Base-by-base conservation (phyloP, 2,888 invertebrate genomes). In the Panopea generosa region DNA sequence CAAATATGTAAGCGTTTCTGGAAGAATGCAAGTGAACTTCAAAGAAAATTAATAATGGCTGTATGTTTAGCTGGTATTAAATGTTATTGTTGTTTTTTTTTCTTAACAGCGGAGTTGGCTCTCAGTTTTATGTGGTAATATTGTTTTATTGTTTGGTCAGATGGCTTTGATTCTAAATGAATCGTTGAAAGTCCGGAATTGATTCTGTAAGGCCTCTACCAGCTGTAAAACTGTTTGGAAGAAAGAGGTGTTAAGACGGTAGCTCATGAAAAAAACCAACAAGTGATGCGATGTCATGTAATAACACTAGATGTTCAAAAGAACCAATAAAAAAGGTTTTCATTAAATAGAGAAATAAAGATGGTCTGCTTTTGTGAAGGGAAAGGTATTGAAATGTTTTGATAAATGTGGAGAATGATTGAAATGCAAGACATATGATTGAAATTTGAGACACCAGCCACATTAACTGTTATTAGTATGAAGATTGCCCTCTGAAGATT, bases 101-200 rank as follows among this genome's bases (percentile, higher is more conserved):
- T 53, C 20, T 50, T 29, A 47, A 49, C 50, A 38, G 20, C 47
- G 50, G 61, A 49, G 50, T 38, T 33, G 33, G 33, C 20, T 20
- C 47, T 50, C n/a, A 20, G 24, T 27, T 61, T 49, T 61, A 61
- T 61, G 61, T 47, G 61, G 49, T 61, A 61, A 61, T 53, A 27
- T 53, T 1, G 47, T 55, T 66, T 66, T 52, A 52, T 52, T 66
- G 20, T 33, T 66, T 18, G 56, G 66, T 55, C 66, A 66, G 56
- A 66, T 66, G 66, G 66, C 49, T 56, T 66, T 56, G 24, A 66
- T 66, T 24, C 22, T 52, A 3, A 2, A 22, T 52, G 24, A 22
- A 52, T 45, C 16, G 45, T 18, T 45, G 45, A 45, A 45, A 45
- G 45, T 16, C n/a, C 45, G 6, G 20, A 45, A 20, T 45, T 45